Evolutionary conservation across 2,797 vertebrate genomes (phyloP).

Genomic region (Poeciliopsis turneri): DNA sequence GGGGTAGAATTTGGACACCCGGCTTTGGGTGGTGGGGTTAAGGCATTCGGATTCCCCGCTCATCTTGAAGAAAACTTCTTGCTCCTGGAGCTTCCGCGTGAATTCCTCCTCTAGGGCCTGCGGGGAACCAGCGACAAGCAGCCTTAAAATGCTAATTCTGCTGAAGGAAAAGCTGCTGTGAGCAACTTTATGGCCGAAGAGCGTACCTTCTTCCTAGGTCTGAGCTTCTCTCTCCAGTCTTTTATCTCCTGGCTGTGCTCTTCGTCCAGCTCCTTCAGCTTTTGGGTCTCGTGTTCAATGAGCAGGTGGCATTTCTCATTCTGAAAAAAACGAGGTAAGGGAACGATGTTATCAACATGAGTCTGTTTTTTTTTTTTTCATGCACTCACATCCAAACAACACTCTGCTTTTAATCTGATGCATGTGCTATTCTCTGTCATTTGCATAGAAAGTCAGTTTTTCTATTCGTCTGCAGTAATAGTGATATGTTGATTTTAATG

Average conservation of each 20-base stretch:
- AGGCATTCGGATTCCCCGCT: slow-evolving; percentile 99
- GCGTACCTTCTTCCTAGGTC: slow-evolving; percentile 94
- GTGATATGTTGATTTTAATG: too few species aligned
- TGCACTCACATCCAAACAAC: not conserved
- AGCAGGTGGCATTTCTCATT: slow-evolving; percentile 98
- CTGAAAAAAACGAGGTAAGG: slow-evolving; percentile 71
- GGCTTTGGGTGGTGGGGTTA: slow-evolving; percentile 95
- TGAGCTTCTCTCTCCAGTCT: slow-evolving; percentile 95
- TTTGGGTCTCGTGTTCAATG: slow-evolving; percentile 97
- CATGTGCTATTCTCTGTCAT: not conserved
- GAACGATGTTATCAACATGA: not conserved
- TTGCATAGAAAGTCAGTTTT: not conserved
- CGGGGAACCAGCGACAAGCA: slow-evolving; percentile 59
- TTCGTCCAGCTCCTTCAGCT: slow-evolving; percentile 96
- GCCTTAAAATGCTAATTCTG: not conserved
- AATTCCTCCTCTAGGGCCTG: slow-evolving; percentile 98
- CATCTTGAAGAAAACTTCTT: slow-evolving; percentile 99
- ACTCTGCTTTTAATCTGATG: not conserved
- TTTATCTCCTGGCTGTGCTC: slow-evolving; percentile 94
- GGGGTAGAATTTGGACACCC: slow-evolving; percentile 97
- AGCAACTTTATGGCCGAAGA: not conserved
- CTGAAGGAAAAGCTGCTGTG: not conserved
- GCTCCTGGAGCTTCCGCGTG: slow-evolving; percentile 95
- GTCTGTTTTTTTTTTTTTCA: not conserved
- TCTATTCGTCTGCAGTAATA: not conserved